These are phyloP conservation scores for Calcarius lapponicus DNA, from an alignment of 2,797 vertebrate genomes.

Conservation along the genomic window DNA sequence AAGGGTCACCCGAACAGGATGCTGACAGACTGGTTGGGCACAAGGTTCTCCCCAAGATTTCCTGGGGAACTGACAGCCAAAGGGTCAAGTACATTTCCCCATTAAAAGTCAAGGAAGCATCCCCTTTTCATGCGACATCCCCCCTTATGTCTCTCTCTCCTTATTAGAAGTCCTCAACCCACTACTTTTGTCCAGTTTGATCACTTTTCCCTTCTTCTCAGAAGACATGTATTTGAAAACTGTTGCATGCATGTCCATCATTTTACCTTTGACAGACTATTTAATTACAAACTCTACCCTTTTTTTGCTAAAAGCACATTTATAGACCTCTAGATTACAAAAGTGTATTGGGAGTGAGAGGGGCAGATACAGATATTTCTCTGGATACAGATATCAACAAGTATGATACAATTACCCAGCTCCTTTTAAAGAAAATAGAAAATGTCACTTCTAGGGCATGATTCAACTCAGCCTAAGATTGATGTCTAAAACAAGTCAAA, in stretches of 20 bases:
- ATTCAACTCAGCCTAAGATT: not conserved
- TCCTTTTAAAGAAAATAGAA: not conserved
- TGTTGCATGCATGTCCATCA: not conserved
- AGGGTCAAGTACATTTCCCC: not conserved
- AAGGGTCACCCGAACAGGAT: not conserved
- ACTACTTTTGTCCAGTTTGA: not conserved
- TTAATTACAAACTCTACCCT: not conserved
- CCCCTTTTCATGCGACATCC: not conserved
- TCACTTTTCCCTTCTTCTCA: not conserved
- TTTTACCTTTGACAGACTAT: not conserved
- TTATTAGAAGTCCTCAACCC: not conserved
- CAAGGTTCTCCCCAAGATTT: not conserved
- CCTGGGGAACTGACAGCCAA: not conserved
- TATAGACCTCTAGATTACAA: not conserved
- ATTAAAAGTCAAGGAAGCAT: not conserved
- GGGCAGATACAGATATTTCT: not conserved
- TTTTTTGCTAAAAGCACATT: not conserved
- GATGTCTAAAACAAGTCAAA: not conserved
- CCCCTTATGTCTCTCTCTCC: not conserved
- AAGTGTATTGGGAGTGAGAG: not conserved
- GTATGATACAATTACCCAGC: not conserved
- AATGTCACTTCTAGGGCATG: not conserved
- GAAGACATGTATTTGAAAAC: not conserved
- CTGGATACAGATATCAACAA: not conserved
- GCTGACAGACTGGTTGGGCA: not conserved